These are phyloP conservation scores for Panopea generosa DNA, from an alignment of 2,888 invertebrate genomes.

Conservation along the genomic window DNA sequence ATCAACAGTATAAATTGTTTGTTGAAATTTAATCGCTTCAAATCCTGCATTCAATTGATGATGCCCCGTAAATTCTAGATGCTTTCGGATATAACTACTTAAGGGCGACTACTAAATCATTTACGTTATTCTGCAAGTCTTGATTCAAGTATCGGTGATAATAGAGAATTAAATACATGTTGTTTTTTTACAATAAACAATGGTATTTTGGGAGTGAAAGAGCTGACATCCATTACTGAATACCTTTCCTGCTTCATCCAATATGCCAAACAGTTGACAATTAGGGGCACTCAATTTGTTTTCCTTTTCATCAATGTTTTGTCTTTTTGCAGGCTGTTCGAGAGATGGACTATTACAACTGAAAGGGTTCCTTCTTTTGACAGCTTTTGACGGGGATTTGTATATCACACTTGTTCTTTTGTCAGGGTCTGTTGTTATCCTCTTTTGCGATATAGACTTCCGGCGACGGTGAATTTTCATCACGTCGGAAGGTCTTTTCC, in stretches of 20 bases:
- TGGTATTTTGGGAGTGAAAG: no score
- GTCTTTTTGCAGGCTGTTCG: conserved; percentile 38
- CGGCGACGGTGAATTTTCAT: conserved; percentile 92
- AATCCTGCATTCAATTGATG: no score
- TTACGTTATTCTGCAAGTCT: no score
- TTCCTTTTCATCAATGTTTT: conserved; percentile 25
- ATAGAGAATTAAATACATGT: no score
- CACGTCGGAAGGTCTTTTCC: conserved; percentile 88
- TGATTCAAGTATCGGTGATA: no score
- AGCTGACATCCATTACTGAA: no score
- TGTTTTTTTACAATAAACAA: no score
- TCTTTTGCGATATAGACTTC: conserved; percentile 85
- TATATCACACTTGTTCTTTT: conserved; percentile 55
- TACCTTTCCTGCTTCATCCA: conserved; percentile 32
- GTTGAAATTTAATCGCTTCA: no score
- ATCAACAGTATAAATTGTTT: no score
- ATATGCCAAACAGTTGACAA: conserved; percentile 43
- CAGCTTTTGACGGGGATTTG: conserved; percentile 59
- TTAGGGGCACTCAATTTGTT: neutral
- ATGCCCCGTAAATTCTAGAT: no score
- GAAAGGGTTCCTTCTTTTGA: conserved; percentile 57
- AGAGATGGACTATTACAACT: conserved; percentile 21
- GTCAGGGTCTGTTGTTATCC: conserved; percentile 48
- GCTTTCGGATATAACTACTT: no score
- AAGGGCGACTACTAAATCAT: no score